These are phyloP conservation scores for Gasterosteus nipponicus DNA, from an alignment of 2,113 vertebrate species.

Conservation along the genomic window DNA sequence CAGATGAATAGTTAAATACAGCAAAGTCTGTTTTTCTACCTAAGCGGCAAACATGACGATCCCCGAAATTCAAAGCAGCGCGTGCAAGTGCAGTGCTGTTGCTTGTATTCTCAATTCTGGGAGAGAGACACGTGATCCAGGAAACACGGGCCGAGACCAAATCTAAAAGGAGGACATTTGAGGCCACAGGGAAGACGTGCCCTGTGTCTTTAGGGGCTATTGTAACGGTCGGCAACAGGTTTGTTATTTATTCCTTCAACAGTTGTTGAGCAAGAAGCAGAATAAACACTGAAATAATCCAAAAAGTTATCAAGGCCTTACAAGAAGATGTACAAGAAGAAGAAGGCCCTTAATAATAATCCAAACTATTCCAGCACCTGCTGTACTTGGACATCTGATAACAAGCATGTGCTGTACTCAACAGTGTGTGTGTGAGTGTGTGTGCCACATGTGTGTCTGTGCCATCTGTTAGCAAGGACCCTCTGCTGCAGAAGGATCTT, in stretches of 20 bases:
- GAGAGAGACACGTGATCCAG: background rate
- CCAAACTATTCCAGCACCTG: conserved; percentile 26
- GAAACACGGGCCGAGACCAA: background rate
- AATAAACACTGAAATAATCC: background rate
- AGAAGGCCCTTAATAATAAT: background rate
- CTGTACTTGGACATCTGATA: conserved; percentile 4
- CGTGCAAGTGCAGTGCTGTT: background rate
- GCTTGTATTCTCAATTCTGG: background rate
- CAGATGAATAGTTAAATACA: background rate
- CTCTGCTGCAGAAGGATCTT: conserved; percentile 66
- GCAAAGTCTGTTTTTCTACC: background rate
- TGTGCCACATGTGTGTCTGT: conserved; percentile 37
- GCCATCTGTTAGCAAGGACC: conserved; percentile 73
- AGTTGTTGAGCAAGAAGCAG: background rate
- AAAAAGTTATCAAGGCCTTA: background rate
- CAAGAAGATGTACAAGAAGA: background rate
- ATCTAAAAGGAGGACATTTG: background rate
- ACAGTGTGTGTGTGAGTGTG: conserved; percentile 29
- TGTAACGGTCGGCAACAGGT: background rate
- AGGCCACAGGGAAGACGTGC: background rate
- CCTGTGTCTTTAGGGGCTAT: background rate
- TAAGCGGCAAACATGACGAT: background rate
- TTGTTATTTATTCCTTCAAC: background rate
- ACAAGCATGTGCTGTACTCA: conserved; percentile 14
- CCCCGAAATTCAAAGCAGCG: background rate